phyloP scores from a whole-genome alignment of 2,888 invertebrate genomes.

The Amaurobius ferox region DNA sequence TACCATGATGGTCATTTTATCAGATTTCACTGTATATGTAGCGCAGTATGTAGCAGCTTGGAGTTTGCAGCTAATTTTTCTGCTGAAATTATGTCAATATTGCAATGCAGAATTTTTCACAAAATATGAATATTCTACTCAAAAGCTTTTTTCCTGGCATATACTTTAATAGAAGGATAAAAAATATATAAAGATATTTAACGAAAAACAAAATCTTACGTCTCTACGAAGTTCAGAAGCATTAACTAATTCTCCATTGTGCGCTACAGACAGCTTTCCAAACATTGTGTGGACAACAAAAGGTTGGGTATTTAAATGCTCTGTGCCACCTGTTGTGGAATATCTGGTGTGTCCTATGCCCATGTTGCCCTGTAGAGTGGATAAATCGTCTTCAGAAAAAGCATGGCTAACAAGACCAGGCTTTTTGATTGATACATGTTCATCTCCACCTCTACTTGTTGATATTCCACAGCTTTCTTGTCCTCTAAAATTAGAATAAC shows the following conservation, averaged over 20 bases:
- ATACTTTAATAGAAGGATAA: too few species aligned
- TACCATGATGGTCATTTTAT: too few species aligned
- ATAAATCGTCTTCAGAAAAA: conserved; percentile 93
- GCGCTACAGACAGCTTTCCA: conserved; percentile 95
- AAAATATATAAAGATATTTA: too few species aligned
- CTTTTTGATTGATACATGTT: conserved; percentile 91
- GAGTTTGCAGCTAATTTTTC: too few species aligned
- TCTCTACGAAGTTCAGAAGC: conserved; percentile 90
- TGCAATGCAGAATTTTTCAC: too few species aligned
- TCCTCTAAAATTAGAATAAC: too few species aligned
- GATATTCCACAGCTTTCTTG: conserved; percentile 99
- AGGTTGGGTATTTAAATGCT: conserved; percentile 97
- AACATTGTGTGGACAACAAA: conserved; percentile 98
- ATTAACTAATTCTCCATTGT: conserved; percentile 98
- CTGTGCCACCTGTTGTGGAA: conserved; percentile 96
- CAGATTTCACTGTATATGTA: too few species aligned
- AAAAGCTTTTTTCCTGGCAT: too few species aligned
- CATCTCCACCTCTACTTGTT: conserved; percentile 87
- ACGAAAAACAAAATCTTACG: too few species aligned
- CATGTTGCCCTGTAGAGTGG: conserved; percentile 88
- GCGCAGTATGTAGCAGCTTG: too few species aligned
- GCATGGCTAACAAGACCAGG: conserved; percentile 97
- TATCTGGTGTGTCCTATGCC: conserved; percentile 97
- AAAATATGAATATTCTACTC: too few species aligned
- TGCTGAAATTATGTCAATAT: too few species aligned